Evolutionary conservation across 2,888 invertebrate genomes (phyloP).

Genomic region (Zygogramma bicolorata): DNA sequence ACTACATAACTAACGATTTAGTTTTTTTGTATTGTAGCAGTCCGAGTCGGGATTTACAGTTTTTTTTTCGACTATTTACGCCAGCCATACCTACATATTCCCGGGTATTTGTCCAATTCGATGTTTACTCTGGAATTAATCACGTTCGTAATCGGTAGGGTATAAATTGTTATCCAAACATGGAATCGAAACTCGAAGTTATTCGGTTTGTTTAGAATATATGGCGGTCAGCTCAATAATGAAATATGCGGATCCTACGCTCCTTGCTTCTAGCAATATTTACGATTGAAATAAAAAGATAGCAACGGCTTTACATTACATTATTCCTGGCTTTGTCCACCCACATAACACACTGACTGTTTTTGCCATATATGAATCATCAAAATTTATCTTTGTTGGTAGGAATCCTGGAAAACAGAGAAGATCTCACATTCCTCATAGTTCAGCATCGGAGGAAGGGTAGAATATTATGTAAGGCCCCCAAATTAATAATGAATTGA

Average conservation of each 20-base stretch:
- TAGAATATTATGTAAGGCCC: too few species aligned
- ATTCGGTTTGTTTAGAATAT: constrained; percentile 61
- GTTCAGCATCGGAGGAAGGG: too few species aligned
- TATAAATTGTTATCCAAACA: constrained; percentile 51
- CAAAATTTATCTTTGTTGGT: too few species aligned
- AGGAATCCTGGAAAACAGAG: too few species aligned
- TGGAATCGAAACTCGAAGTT: constrained; percentile 62
- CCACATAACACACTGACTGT: not conserved
- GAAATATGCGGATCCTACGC: constrained; percentile 55
- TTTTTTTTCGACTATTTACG: not conserved
- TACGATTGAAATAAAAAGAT: constrained; percentile 6
- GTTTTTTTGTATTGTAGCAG: not conserved
- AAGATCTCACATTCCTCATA: too few species aligned
- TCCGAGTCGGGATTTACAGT: not conserved
- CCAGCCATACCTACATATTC: not conserved
- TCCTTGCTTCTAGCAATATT: constrained; percentile 28
- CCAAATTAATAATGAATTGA: too few species aligned
- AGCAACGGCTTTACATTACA: not conserved
- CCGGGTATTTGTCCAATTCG: not conserved
- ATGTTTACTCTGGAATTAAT: not conserved
- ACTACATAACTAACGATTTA: too few species aligned
- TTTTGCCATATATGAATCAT: too few species aligned
- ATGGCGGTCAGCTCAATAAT: constrained; percentile 58
- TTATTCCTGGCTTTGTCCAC: not conserved
- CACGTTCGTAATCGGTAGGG: not conserved